A percentile compares a stretch with the other conserved stretches of the same genome.
Conservation (phyloP, 2,113 vertebrate genomes). For the Brachyistius frenatus region DNA sequence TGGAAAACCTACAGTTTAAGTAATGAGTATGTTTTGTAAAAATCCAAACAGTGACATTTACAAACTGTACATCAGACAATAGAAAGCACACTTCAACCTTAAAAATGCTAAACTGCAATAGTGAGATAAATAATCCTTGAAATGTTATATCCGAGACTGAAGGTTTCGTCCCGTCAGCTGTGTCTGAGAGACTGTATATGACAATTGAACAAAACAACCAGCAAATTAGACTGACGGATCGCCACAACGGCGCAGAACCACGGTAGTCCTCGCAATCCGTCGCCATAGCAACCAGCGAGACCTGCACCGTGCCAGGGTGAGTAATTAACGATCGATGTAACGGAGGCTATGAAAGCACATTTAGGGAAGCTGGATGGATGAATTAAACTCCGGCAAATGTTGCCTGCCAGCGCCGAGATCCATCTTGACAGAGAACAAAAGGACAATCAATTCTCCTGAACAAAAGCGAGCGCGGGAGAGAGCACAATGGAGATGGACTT, state of each 20-base stretch:
- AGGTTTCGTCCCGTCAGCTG: conserved; percentile 8
- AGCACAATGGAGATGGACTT: conserved; percentile 51
- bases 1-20: no score
- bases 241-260: conserved; percentile 46
- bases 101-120: neutral
- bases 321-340: conserved; percentile 78
- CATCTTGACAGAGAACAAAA: conserved; percentile 71
- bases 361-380: conserved; percentile 70
- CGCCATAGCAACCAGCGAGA: conserved; percentile 66
- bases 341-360: conserved; percentile 76
- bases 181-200: neutral
- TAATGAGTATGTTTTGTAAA: neutral
- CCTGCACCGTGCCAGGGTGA: conserved; percentile 49
- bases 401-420: conserved; percentile 71
- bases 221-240: conserved; percentile 12
- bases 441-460: conserved; percentile 77
- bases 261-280: conserved; percentile 38
- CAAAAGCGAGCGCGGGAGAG: conserved; percentile 55
- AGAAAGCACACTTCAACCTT: neutral
- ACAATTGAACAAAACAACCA: conserved; percentile 4
- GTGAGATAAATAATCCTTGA: neutral
- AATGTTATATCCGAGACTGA: neutral
- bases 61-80: neutral
- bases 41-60: neutral
- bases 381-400: conserved; percentile 65